A percentile compares a stretch with the other conserved stretches of the same genome.
These are phyloP conservation scores for Clinocottus analis DNA, from an alignment of 2,113 vertebrate species.

Conservation along the genomic window DNA sequence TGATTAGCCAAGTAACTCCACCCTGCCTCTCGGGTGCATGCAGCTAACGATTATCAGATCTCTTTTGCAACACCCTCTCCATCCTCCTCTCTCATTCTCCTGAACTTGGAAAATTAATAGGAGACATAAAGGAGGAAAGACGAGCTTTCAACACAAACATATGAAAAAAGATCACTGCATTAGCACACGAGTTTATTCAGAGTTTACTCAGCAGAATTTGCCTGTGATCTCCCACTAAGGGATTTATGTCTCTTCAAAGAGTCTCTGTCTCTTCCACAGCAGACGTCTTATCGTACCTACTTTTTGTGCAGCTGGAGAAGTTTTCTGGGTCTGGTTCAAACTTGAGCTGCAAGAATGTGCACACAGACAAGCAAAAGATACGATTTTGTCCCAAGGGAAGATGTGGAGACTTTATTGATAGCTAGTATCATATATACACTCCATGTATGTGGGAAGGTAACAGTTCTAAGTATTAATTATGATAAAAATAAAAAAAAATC, in stretches of 20 bases:
- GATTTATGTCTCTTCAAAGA: conserved; percentile 64
- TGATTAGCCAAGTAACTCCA: conserved; percentile 46
- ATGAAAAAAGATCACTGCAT: not conserved
- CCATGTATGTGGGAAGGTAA: not conserved
- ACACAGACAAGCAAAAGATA: not conserved
- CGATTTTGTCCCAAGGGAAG: not conserved
- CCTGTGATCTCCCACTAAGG: conserved; percentile 43
- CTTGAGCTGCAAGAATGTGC: not conserved
- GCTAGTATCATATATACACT: not conserved
- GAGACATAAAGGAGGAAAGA: not conserved
- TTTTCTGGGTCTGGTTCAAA: conserved; percentile 23
- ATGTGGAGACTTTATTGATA: not conserved
- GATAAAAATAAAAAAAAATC: not conserved
- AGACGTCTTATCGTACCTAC: conserved; percentile 14
- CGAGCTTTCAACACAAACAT: conserved; percentile 2
- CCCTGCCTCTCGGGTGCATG: conserved; percentile 52
- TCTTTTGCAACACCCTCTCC: conserved; percentile 17
- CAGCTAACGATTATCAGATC: conserved; percentile 36
- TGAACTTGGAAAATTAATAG: conserved; percentile 1
- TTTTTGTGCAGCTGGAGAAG: conserved; percentile 17
- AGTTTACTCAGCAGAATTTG: conserved; percentile 58
- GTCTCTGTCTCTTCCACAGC: conserved; percentile 16
- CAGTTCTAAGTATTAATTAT: not conserved
- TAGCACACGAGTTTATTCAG: conserved; percentile 42
- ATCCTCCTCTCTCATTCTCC: conserved; percentile 5